Evolutionary conservation across 2,888 invertebrate species (phyloP).

Genomic region (Tenthredo notha): DNA sequence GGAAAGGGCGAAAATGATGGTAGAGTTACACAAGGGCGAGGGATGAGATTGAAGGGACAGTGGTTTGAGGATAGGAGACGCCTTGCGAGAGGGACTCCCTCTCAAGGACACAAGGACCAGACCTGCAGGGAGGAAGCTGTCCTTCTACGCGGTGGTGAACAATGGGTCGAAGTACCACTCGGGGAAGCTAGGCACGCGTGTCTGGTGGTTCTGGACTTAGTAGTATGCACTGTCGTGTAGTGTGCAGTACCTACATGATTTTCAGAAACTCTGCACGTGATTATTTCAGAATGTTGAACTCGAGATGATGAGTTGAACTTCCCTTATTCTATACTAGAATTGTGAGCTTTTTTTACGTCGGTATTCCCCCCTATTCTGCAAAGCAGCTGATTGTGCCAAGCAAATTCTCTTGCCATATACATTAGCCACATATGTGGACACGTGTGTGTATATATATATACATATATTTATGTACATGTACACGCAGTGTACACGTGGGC

Average conservation of each 20-base stretch:
- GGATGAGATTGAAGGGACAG: conserved; percentile 44
- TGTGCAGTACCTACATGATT: neutral
- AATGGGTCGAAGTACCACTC: conserved; percentile 49
- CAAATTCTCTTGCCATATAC: neutral
- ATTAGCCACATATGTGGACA: neutral
- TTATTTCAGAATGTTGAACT: conserved; percentile 46
- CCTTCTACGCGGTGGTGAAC: conserved; percentile 30
- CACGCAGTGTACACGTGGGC: conserved; percentile 1
- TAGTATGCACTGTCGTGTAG: neutral
- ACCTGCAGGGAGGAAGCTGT: conserved; percentile 26
- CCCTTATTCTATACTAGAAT: neutral
- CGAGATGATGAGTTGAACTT: conserved; percentile 8
- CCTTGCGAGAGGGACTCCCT: conserved; percentile 35
- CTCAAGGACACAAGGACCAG: conserved; percentile 30
- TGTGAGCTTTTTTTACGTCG: neutral
- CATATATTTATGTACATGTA: neutral
- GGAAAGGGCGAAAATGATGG: neutral
- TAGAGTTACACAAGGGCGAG: conserved; percentile 31
- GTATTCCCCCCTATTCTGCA: conserved; percentile 3
- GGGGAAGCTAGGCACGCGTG: conserved; percentile 27
- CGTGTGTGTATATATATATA: neutral
- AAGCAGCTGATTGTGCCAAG: conserved; percentile 20
- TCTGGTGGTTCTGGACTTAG: conserved; percentile 27
- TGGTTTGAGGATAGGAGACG: conserved; percentile 36
- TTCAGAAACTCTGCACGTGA: conserved; percentile 33